Conservation (phyloP, 1,140 invertebrate genomes). For the Eueides isabella region DNA sequence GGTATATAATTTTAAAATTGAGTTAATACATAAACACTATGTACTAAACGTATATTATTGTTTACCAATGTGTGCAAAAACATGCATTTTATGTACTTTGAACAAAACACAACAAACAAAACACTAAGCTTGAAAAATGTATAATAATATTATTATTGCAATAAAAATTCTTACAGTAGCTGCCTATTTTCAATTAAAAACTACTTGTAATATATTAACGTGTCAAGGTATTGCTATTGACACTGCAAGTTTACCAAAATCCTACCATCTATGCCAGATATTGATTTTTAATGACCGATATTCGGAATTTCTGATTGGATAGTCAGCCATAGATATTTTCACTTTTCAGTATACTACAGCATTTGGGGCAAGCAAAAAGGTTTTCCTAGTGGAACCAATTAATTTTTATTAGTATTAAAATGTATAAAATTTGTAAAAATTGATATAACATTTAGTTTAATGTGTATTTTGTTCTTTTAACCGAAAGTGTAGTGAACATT, state of each 20-base stretch:
- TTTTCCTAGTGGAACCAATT: background rate
- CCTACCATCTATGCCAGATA: background rate
- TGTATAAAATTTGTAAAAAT: background rate
- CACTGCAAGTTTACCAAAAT: background rate
- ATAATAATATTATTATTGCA: no score
- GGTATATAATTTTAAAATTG: no score
- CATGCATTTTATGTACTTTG: no score
- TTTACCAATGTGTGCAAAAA: no score
- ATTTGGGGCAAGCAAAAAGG: background rate
- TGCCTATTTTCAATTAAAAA: no score
- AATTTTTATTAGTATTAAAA: background rate
- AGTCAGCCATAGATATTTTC: background rate
- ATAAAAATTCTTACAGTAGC: no score
- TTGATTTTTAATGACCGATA: background rate
- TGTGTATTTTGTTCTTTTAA: background rate
- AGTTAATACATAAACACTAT: no score
- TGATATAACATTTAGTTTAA: background rate
- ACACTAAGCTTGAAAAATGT: no score
- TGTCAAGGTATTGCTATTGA: background rate
- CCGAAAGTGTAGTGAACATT: background rate
- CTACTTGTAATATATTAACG: background rate
- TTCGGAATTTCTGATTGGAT: background rate
- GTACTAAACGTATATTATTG: no score
- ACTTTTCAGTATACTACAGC: background rate
- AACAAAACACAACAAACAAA: no score